Evolutionary conservation across 2,797 vertebrate species (phyloP).

Genomic region (Anolis apletophallus): DNA sequence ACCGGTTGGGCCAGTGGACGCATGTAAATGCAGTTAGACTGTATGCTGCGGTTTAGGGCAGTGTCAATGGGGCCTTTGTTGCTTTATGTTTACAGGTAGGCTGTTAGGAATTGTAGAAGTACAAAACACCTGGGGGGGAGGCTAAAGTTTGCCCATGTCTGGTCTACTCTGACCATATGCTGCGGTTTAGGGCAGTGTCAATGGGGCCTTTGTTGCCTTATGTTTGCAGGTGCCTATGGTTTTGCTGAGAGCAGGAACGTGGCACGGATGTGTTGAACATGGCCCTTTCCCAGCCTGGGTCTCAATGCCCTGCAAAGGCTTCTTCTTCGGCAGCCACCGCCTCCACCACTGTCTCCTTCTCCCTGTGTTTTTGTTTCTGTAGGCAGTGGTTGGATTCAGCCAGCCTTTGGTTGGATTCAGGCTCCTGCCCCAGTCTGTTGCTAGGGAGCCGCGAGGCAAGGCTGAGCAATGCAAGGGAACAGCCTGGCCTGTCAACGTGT

Average conservation of each 20-base stretch:
- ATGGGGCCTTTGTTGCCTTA: too few relatives aligned
- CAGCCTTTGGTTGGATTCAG: conserved; percentile 58
- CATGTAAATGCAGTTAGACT: too few relatives aligned
- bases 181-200: too few relatives aligned
- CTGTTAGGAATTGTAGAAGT: too few relatives aligned
- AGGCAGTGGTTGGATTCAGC: conserved; percentile 67
- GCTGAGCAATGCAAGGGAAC: conserved; percentile 91
- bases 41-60: too few relatives aligned
- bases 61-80: too few relatives aligned
- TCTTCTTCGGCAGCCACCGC: neutral
- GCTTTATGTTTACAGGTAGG: too few relatives aligned
- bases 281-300: conserved; percentile 66
- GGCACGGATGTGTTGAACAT: conserved; percentile 73
- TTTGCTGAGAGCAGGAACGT: conserved; percentile 36
- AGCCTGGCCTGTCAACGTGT: conserved; percentile 92
- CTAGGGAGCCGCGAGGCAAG: conserved; percentile 90
- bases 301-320: conserved; percentile 49
- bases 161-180: too few relatives aligned
- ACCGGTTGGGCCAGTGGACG: too few relatives aligned
- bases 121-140: too few relatives aligned
- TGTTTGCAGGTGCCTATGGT: neutral
- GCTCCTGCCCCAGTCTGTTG: conserved; percentile 86
- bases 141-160: too few relatives aligned
- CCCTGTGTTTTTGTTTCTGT: conserved; percentile 66
- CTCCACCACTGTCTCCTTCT: conserved; percentile 57